phyloP scores from a whole-genome alignment of 1,140 invertebrate species.

The Thaumatotibia leucotreta region DNA sequence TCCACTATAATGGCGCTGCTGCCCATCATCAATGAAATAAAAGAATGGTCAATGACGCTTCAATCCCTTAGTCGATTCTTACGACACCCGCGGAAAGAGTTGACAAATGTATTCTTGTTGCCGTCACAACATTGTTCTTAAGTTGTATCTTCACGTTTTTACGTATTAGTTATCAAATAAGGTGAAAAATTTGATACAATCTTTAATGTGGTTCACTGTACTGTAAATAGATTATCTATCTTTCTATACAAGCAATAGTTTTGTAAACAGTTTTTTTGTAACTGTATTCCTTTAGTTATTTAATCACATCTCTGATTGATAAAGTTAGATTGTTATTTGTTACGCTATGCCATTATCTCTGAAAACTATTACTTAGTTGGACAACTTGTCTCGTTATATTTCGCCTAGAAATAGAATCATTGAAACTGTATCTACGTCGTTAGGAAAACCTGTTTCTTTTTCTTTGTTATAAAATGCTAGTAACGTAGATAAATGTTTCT shows the following conservation, averaged over 20 bases:
- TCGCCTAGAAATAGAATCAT: neutral
- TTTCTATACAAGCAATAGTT: neutral
- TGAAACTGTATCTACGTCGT: neutral
- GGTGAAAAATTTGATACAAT: too few relatives aligned
- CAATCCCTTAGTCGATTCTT: too few relatives aligned
- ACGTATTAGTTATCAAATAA: too few relatives aligned
- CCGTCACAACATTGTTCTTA: too few relatives aligned
- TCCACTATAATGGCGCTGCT: too few relatives aligned
- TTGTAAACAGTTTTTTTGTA: neutral
- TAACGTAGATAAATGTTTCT: neutral
- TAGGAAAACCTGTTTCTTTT: neutral
- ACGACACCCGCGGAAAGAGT: too few relatives aligned
- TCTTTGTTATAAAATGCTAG: neutral
- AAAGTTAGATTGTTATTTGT: slow-evolving; percentile 12
- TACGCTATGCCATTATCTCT: neutral
- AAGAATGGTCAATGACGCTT: too few relatives aligned
- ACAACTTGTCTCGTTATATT: slow-evolving; percentile 8
- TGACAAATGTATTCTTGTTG: too few relatives aligned
- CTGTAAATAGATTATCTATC: too few relatives aligned
- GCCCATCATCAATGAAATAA: too few relatives aligned
- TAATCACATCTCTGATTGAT: neutral
- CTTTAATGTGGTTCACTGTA: too few relatives aligned
- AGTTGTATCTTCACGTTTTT: too few relatives aligned
- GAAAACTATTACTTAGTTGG: neutral
- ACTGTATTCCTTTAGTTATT: neutral